Conservation (phyloP, 23 tunicate species). For the Ascidia mentula region DNA sequence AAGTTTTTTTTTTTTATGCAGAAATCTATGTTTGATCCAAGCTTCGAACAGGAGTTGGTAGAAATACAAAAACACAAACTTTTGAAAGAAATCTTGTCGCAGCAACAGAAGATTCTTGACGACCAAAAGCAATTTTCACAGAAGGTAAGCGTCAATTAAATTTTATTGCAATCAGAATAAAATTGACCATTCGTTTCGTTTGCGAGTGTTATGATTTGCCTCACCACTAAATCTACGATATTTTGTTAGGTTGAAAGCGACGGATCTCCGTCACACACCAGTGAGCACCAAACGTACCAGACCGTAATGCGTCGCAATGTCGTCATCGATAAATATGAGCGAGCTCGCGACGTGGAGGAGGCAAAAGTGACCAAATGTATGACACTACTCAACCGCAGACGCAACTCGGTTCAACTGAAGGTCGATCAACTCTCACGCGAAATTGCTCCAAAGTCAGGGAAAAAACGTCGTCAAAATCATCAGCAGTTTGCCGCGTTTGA, state of each 20-base stretch:
- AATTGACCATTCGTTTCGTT: no score
- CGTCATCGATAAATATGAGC: slow-evolving; percentile 70
- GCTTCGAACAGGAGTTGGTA: no score
- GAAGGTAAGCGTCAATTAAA: background rate
- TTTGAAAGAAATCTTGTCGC: slow-evolving; percentile 59
- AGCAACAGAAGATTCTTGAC: slow-evolving; percentile 49
- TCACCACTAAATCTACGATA: no score
- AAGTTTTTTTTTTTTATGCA: no score
- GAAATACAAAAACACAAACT: slow-evolving; percentile 79
- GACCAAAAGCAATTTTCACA: slow-evolving; percentile 40
- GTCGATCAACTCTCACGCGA: slow-evolving; percentile 69
- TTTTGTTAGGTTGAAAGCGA: no score
- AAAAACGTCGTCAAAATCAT: slow-evolving; percentile 72
- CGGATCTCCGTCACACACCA: no score
- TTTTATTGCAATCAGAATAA: no score
- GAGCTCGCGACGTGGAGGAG: slow-evolving; percentile 56
- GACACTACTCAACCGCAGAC: slow-evolving; percentile 61
- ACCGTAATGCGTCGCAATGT: slow-evolving; percentile 17
- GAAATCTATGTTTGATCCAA: no score
- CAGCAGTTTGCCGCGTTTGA: slow-evolving; percentile 80
- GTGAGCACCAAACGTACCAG: no score
- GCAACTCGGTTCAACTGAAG: slow-evolving; percentile 82
- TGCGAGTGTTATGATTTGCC: no score
- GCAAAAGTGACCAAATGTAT: slow-evolving; percentile 45
- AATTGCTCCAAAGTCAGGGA: slow-evolving; percentile 78